phyloP scores from a whole-genome alignment of 2,797 vertebrate species.

The Lemur catta region DNA sequence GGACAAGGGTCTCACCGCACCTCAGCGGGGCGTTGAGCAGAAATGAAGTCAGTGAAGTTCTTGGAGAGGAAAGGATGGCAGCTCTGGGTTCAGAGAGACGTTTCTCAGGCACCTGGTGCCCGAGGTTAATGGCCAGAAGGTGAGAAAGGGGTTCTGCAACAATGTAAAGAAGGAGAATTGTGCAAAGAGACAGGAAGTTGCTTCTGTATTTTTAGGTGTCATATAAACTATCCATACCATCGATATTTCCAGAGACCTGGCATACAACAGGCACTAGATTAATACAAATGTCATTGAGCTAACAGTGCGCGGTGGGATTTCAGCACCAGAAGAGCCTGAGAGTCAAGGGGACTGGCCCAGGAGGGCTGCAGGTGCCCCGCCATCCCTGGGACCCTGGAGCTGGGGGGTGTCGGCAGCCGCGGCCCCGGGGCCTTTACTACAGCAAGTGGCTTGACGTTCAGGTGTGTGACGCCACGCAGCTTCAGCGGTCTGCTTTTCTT shows the following conservation, averaged over 20 bases:
- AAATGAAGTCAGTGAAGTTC: rapidly evolving
- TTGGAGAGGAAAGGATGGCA: rapidly evolving
- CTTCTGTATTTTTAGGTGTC: no score
- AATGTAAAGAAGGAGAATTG: no score
- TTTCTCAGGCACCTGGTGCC: rapidly evolving
- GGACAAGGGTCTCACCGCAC: rapidly evolving
- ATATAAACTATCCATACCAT: rapidly evolving
- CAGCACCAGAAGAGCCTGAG: background rate
- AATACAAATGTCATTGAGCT: background rate
- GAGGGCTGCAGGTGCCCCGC: rapidly evolving
- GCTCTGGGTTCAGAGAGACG: rapidly evolving
- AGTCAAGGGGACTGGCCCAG: rapidly evolving
- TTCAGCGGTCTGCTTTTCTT: no score
- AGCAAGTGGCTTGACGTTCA: background rate
- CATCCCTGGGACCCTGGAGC: rapidly evolving
- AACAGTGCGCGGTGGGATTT: rapidly evolving
- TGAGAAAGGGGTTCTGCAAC: no score
- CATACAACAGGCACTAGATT: rapidly evolving
- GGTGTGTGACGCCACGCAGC: rapidly evolving
- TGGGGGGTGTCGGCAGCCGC: no score
- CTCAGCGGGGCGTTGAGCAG: rapidly evolving
- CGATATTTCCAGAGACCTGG: background rate
- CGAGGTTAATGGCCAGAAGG: rapidly evolving
- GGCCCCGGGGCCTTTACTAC: no score
- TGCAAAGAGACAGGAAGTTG: background rate